Base-by-base conservation (phyloP, 2,888 invertebrate genomes). In the Drosophila limbata region DNA sequence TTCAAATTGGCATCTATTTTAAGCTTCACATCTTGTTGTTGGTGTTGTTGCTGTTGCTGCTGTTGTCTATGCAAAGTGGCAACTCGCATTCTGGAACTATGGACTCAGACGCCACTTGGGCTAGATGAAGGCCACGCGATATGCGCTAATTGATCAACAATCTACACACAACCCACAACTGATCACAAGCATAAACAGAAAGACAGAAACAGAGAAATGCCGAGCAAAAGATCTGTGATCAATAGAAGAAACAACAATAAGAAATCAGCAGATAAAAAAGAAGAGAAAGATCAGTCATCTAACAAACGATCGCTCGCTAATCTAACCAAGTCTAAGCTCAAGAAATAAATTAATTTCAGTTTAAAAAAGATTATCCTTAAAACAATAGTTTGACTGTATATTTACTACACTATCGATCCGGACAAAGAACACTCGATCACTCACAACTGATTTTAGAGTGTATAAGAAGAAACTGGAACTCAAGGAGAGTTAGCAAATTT, bases 1-100 rank as follows among this genome's bases (percentile, higher is more conserved):
- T 72, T 69, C 76, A 81, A 84, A 84, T 83, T 79, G 79, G 40
- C 74, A 74, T 60, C 65, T 60, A 72, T 48, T 72, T 60, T 48
- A 10, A 10, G 72, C 40, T 25, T 61, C 69, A 17, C 52, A 39
- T 42, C 28, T 59, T 33, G 15, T 15, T 15, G 6, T 10, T 44
- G 31, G 40, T 37, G 31, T 5, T 19, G 4, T 19, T 45, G 44
- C 33, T 35, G 15, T 17, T 35, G 52, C n/a, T 39, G 21, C n/a
- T 40, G 53, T 17, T 42, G 37, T 64, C 64, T 59, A 45, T 65
- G 73, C 55, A 51, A 59, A 60, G 65, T 59, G 73, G 71, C 56
- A 45, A 56, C 56, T 63, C 48, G 71, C 60, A 71, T 60, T 70
- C 64, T 70, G 60, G 77, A 69, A 51, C 63, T 60, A 33, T 21